These are phyloP conservation scores for Rhagonycha fulva DNA, from an alignment of 2,888 invertebrate genomes.

Conservation along the genomic window DNA sequence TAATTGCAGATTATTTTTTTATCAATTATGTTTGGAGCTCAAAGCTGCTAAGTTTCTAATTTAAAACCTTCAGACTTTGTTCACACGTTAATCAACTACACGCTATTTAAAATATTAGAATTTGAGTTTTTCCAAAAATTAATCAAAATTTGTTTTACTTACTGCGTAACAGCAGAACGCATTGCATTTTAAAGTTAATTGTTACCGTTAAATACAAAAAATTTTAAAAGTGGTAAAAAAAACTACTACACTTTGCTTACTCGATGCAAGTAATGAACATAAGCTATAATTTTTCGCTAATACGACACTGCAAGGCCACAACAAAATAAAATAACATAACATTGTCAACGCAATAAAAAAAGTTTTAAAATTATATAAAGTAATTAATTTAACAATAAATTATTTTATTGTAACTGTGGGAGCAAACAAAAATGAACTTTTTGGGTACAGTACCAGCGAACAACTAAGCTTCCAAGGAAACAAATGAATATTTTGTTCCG, in stretches of 20 bases:
- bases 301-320: neutral
- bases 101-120: neutral
- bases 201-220: no score
- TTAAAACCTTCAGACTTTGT: neutral
- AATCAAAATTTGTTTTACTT: neutral
- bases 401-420: neutral
- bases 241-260: neutral
- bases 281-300: neutral
- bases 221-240: neutral
- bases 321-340: neutral
- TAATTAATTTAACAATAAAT: neutral
- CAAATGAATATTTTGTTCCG: no score
- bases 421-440: neutral
- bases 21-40: neutral
- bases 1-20: neutral
- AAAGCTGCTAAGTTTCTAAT: neutral
- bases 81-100: neutral
- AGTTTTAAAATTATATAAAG: neutral
- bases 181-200: no score
- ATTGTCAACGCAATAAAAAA: neutral
- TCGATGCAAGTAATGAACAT: neutral
- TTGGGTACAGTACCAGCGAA: no score
- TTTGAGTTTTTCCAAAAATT: neutral
- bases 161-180: neutral
- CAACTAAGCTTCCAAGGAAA: no score